These are phyloP conservation scores for Anas georgica DNA, from an alignment of 2,797 vertebrate species.

Conservation along the genomic window DNA sequence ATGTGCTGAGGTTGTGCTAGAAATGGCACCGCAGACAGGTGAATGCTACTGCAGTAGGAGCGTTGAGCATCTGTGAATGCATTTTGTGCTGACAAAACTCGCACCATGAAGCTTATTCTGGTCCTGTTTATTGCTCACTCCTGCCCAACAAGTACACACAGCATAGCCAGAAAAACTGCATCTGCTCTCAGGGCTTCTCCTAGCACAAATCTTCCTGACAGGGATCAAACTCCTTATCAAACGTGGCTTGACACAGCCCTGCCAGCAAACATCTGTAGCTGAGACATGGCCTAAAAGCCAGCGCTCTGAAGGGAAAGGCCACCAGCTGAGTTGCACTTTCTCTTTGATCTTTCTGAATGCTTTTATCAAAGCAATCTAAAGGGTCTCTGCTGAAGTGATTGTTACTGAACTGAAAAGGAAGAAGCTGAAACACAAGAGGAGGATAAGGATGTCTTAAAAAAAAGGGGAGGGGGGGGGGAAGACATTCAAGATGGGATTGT, in stretches of 20 bases:
- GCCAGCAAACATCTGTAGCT: slow-evolving; percentile 48
- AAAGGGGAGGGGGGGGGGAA: fast-evolving
- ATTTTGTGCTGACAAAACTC: neutral
- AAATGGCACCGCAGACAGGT: neutral
- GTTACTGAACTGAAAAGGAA: neutral
- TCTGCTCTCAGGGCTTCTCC: neutral
- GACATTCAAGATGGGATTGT: neutral
- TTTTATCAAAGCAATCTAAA: slow-evolving; percentile 43
- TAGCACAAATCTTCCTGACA: neutral
- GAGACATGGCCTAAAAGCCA: slow-evolving; percentile 4
- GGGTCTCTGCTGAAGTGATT: neutral
- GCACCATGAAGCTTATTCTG: neutral
- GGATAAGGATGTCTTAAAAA: neutral
- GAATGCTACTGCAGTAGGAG: neutral
- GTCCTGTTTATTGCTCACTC: fast-evolving
- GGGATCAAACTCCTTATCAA: slow-evolving; percentile 39
- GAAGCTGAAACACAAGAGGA: neutral
- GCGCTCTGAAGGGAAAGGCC: slow-evolving; percentile 40
- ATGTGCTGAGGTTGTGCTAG: fast-evolving
- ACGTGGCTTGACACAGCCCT: neutral
- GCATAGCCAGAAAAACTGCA: neutral
- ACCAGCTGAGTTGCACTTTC: slow-evolving; percentile 33
- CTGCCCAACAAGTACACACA: neutral
- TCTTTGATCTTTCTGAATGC: slow-evolving; percentile 38
- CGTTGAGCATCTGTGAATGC: fast-evolving